Base-by-base conservation (phyloP, 2,888 invertebrate genomes). In the Unio delphinus region DNA sequence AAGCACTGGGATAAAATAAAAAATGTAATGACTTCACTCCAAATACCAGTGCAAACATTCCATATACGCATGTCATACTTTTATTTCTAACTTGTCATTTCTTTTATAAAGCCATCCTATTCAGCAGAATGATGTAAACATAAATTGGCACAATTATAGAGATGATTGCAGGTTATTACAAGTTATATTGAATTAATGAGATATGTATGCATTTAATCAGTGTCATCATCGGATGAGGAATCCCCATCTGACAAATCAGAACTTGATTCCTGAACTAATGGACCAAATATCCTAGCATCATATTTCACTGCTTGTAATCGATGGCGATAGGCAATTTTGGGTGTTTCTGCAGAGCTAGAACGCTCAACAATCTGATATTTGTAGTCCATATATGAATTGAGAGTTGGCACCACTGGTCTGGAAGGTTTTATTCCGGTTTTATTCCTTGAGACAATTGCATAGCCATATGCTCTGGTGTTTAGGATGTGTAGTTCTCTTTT, bases 401-500 rank as follows among this genome's bases (percentile, higher is more conserved):
- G 65, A 26, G 75, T 67, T 57, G 72, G 71, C 17, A 69, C 62
- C 65, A 65, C 70, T 30, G 75, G 69, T 20, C 73, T 64, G 58
- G 73, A 71, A 15, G 77, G 75, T n/a, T 73, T 72, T 4, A 72
- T 65, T 23, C 77, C 73, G 45, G 67, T 68, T 26, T 67, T 65
- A 17, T 66, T 68, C 23, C 68, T 68, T 28, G 68, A 72, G 55
- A 64, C 68, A 55, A 70, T 61, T 34, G 69, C 60, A 67, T 67
- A 80, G 3, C 80, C 80, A 70, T 80, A 80, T 17, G 80, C 79
- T 55, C 72, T 67, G 28, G 80, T 63, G 64, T 80, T 80, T 3
- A 80, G 55, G 15, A 68, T 56, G 55, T 73, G 72, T 23, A 80
- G 61, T 45, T 68, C 68, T 34, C 64, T 64, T 60, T 65, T 71